These are phyloP conservation scores for Phodopus roborovskii DNA, from an alignment of 2,113 vertebrate genomes.

Conservation along the genomic window DNA sequence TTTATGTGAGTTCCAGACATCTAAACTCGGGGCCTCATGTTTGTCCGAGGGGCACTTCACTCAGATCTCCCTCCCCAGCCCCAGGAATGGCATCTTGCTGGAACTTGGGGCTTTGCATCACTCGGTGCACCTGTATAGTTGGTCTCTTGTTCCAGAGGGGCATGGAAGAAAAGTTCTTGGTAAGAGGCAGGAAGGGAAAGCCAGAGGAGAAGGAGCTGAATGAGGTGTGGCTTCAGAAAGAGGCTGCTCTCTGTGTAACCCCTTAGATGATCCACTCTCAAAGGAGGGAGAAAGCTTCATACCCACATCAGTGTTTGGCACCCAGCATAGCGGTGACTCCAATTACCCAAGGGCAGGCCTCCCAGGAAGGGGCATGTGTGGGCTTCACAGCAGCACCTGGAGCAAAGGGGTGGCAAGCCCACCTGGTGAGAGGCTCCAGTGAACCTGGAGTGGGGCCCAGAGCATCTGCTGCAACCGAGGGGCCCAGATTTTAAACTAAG, in stretches of 20 bases:
- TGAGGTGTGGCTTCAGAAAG: neutral
- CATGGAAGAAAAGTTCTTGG: neutral
- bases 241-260: neutral
- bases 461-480: neutral
- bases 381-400: neutral
- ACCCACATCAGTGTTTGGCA: neutral
- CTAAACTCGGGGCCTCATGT: neutral
- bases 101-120: neutral
- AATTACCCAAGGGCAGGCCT: neutral
- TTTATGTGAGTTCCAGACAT: neutral
- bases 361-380: neutral
- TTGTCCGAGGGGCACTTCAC: neutral
- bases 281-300: neutral
- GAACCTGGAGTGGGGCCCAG: neutral
- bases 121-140: neutral
- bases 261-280: neutral
- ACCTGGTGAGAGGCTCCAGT: neutral
- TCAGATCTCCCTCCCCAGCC: neutral
- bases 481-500: neutral
- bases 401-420: neutral
- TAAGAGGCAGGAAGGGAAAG: no score
- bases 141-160: neutral
- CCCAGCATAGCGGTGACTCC: accelerated
- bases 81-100: neutral
- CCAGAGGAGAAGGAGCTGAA: neutral